Conservation (phyloP, 2,888 invertebrate genomes). For the Synergus itoensis region DNA sequence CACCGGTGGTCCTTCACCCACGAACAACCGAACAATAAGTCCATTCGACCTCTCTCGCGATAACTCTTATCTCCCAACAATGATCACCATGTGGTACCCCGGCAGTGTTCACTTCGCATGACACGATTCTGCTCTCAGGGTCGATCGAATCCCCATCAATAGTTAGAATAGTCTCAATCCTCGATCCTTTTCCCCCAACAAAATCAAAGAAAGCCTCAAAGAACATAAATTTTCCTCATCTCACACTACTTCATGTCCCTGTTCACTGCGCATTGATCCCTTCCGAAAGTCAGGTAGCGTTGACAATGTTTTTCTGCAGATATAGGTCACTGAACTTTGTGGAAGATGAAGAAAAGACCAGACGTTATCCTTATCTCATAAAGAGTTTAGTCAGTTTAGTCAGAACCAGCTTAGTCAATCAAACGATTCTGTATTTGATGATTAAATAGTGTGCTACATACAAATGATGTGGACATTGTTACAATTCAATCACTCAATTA, state of each 20-base stretch:
- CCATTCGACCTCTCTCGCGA: constrained; percentile 34
- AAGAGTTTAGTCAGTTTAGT: no score
- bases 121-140: constrained; percentile 48
- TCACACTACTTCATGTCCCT: no score
- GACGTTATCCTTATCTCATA: not conserved
- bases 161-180: not conserved
- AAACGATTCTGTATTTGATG: not conserved
- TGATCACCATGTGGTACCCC: constrained; percentile 31
- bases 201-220: not conserved
- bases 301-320: not conserved
- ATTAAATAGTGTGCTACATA: not conserved
- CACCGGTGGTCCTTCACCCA: constrained; percentile 34
- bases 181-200: not conserved
- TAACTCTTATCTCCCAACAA: constrained; percentile 26
- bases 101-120: constrained; percentile 40
- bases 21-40: constrained; percentile 37
- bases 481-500: not conserved
- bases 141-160: constrained; percentile 15
- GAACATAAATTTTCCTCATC: not conserved
- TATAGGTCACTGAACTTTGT: not conserved
- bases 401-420: not conserved
- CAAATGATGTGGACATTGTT: not conserved
- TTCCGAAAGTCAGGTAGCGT: not conserved
- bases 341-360: not conserved
- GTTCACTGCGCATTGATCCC: not conserved